Percentiles rank a stretch among this genome's conserved stretches.
Evolutionary conservation across 2,888 invertebrate species (phyloP).

Genomic region (Brachylomia viminalis): DNA sequence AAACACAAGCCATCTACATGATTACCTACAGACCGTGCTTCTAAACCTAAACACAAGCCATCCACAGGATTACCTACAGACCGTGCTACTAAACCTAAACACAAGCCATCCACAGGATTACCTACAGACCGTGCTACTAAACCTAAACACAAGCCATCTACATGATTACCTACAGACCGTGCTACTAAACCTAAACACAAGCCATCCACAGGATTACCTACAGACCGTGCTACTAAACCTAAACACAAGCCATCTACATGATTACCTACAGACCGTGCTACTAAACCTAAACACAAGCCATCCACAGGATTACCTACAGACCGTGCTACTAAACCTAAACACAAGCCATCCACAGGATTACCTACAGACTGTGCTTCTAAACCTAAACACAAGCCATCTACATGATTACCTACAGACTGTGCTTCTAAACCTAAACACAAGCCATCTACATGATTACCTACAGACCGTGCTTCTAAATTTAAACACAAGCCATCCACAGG

Average conservation of each 20-base stretch:
- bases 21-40: neutral
- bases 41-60: neutral
- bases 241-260: neutral
- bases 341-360: neutral
- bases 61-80: neutral
- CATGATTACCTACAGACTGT: neutral
- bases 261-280: neutral
- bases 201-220: neutral
- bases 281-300: neutral
- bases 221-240: neutral
- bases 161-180: neutral
- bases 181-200: neutral
- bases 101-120: neutral
- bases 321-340: neutral
- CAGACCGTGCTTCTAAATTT: neutral
- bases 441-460: neutral
- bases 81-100: neutral
- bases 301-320: neutral
- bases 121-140: neutral
- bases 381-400: neutral
- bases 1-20: neutral
- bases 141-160: neutral
- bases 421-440: neutral
- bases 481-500: neutral
- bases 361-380: neutral